Conservation (phyloP, 1,140 invertebrate species). For the Aphelinus certus region DNA sequence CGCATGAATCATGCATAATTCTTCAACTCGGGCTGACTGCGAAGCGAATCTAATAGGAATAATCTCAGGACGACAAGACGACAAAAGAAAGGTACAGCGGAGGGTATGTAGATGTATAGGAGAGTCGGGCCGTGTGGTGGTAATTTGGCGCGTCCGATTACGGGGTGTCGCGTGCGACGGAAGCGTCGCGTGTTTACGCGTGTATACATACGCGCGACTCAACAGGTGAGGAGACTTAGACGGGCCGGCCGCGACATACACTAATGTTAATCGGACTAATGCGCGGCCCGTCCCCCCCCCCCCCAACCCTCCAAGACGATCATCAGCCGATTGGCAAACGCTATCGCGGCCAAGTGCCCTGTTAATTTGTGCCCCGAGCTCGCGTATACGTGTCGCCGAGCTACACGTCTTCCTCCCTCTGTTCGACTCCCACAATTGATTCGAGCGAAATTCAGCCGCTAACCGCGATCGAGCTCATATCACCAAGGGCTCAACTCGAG, state of each 20-base stretch:
- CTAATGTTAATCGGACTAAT: slow-evolving; percentile 56
- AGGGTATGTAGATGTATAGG: not conserved
- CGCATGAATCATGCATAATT: too few relatives aligned
- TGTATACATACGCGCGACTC: slow-evolving; percentile 42
- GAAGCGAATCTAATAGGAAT: too few relatives aligned
- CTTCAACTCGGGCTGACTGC: too few relatives aligned
- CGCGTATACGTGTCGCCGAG: slow-evolving; percentile 5
- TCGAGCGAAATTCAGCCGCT: too few relatives aligned
- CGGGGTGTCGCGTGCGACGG: too few relatives aligned
- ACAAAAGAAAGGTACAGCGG: too few relatives aligned
- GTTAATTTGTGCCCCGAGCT: not conserved
- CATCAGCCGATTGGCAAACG: not conserved
- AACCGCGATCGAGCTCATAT: too few relatives aligned
- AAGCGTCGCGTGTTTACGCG: slow-evolving; percentile 28
- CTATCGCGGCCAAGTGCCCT: slow-evolving; percentile 13
- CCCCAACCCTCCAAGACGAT: too few relatives aligned
- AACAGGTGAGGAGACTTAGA: slow-evolving; percentile 58
- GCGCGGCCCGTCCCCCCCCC: not conserved
- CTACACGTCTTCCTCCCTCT: too few relatives aligned
- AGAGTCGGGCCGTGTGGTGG: not conserved
- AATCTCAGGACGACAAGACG: too few relatives aligned
- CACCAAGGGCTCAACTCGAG: too few relatives aligned
- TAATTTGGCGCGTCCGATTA: not conserved
- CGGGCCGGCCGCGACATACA: slow-evolving; percentile 52
- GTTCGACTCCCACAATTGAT: too few relatives aligned